These are phyloP conservation scores for Polymixis flavicincta DNA, from an alignment of 2,888 invertebrate species.

Conservation along the genomic window DNA sequence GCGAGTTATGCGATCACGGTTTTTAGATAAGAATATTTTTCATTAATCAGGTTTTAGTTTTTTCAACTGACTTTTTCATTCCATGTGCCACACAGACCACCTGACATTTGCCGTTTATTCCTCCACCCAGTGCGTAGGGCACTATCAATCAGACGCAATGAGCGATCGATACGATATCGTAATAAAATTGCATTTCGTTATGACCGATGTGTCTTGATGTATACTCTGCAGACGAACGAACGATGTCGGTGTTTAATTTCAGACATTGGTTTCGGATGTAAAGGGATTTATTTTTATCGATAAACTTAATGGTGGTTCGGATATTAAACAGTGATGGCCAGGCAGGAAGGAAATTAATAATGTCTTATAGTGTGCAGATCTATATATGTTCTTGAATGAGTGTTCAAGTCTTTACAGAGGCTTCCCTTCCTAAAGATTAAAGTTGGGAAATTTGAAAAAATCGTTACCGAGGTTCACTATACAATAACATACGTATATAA, in stretches of 20 bases:
- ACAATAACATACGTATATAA: neutral
- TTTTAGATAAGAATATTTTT: too few relatives aligned
- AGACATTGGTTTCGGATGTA: constrained; percentile 44
- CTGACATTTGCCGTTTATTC: constrained; percentile 12
- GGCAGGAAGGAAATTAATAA: constrained; percentile 48
- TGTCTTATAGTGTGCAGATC: constrained; percentile 7
- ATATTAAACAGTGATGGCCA: constrained; percentile 32
- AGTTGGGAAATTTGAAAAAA: neutral
- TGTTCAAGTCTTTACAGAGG: neutral
- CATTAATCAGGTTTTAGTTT: too few relatives aligned
- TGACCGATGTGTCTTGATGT: constrained; percentile 57
- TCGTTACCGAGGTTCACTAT: neutral
- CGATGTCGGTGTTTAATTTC: constrained; percentile 49
- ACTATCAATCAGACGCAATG: constrained; percentile 66
- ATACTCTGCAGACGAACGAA: constrained; percentile 20
- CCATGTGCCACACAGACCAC: constrained; percentile 33
- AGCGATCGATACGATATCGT: constrained; percentile 60
- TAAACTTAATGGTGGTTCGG: constrained; percentile 47
- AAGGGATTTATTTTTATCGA: constrained; percentile 54
- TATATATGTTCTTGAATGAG: constrained; percentile 2
- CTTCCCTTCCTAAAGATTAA: neutral
- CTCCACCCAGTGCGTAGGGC: constrained; percentile 34
- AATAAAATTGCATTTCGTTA: constrained; percentile 65
- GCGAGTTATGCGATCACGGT: too few relatives aligned
- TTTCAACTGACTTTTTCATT: neutral